Percentiles rank a stretch among this genome's conserved stretches.
Conservation (phyloP, 1,140 invertebrate genomes). For the Papilio aristodemus region DNA sequence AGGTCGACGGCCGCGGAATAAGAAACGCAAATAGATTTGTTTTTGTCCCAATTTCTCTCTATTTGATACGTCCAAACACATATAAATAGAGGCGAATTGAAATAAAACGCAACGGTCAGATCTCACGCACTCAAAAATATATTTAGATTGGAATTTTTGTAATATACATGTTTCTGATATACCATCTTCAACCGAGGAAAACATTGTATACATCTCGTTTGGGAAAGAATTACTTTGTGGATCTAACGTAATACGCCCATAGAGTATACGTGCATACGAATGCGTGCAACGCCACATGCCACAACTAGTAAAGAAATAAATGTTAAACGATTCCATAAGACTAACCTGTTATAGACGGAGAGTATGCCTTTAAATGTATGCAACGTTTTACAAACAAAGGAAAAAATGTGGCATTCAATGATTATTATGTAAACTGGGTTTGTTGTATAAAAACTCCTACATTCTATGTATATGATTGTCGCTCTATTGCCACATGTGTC, state of each 20-base stretch:
- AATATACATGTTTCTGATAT: not conserved
- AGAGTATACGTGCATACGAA: not conserved
- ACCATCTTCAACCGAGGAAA: not conserved
- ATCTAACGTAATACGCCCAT: not conserved
- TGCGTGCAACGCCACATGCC: too few species aligned
- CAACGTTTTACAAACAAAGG: conserved; percentile 3
- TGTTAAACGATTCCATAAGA: not conserved
- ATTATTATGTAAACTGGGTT: conserved; percentile 7
- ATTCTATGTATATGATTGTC: not conserved
- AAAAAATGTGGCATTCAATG: conserved; percentile 12
- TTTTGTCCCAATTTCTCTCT: conserved; percentile 5
- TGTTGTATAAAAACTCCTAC: not conserved
- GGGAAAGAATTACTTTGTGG: too few species aligned
- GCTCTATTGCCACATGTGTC: not conserved
- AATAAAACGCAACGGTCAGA: not conserved
- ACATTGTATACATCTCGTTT: not conserved
- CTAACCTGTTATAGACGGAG: not conserved
- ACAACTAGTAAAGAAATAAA: not conserved
- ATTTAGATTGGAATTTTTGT: not conserved
- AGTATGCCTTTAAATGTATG: not conserved
- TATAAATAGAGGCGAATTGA: conserved; percentile 2
- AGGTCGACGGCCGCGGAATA: not conserved
- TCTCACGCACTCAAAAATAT: not conserved
- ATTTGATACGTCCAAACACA: not conserved
- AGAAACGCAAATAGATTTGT: conserved; percentile 18